phyloP scores from a whole-genome alignment of 2,113 vertebrate genomes.

The Nesoenas mayeri region DNA sequence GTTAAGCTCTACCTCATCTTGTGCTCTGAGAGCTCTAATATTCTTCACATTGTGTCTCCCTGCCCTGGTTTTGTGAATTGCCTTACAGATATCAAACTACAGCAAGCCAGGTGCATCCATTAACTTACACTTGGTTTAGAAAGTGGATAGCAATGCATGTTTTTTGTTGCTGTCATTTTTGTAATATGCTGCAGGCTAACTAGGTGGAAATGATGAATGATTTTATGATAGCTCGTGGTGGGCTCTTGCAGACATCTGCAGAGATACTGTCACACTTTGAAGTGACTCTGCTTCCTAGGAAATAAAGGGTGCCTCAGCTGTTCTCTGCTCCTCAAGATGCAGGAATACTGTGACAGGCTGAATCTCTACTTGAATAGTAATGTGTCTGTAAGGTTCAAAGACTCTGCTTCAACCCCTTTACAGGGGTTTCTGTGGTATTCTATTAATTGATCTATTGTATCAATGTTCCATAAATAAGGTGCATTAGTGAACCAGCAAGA shows the following conservation, averaged over 20 bases:
- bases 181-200: neutral
- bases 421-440: neutral
- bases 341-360: neutral
- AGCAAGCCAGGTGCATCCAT: neutral
- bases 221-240: neutral
- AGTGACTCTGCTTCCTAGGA: neutral
- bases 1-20: neutral
- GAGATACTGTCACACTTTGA: neutral
- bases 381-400: neutral
- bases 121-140: neutral
- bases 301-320: fast-evolving
- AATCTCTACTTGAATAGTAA: neutral
- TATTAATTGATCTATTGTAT: neutral
- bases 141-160: neutral
- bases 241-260: neutral
- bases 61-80: neutral
- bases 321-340: neutral
- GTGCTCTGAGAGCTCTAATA: neutral
- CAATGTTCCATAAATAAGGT: neutral
- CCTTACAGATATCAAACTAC: neutral
- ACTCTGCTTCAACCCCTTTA: neutral
- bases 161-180: neutral
- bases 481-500: neutral
- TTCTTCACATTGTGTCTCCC: neutral
- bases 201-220: neutral